Percentiles rank a stretch among this genome's conserved stretches.
Conservation (phyloP, 2,113 vertebrate species). For the Pelobates fuscus region DNA sequence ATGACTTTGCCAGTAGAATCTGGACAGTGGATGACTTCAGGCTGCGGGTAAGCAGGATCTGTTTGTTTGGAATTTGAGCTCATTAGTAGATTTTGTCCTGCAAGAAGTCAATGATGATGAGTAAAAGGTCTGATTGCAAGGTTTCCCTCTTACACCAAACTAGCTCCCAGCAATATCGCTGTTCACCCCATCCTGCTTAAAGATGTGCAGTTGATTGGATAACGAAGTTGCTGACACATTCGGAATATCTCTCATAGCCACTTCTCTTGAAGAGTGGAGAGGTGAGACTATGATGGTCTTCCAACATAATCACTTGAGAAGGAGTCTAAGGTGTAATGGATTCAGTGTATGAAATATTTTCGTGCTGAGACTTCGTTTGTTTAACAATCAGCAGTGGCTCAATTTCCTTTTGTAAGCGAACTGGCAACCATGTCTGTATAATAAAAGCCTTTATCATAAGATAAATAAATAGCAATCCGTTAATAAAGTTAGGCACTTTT, state of each 20-base stretch:
- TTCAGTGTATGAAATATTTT: constrained; percentile 41
- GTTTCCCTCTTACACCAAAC: not conserved
- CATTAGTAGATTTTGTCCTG: not conserved
- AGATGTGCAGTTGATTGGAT: constrained; percentile 1
- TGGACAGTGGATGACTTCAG: constrained; percentile 97
- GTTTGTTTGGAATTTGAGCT: not conserved
- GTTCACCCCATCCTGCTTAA: constrained; percentile 1
- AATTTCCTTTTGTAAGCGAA: too few species aligned
- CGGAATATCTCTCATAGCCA: not conserved
- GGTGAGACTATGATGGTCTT: not conserved
- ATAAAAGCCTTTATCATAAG: too few species aligned
- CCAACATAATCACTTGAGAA: not conserved
- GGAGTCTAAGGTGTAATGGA: constrained; percentile 32
- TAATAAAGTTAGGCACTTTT: too few species aligned
- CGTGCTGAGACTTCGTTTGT: constrained; percentile 45
- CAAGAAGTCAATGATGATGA: constrained; percentile 56
- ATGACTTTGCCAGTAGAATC: constrained; percentile 96
- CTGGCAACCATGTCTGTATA: too few species aligned
- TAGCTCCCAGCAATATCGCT: constrained; percentile 33
- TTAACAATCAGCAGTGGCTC: too few species aligned
- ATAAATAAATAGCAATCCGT: too few species aligned
- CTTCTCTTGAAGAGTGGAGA: constrained; percentile 5
- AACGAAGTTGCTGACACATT: constrained; percentile 9
- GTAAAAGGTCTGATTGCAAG: constrained; percentile 60
- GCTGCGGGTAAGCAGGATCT: constrained; percentile 78